phyloP scores from a whole-genome alignment of 2,888 invertebrate species.

The Liposcelis brunnea region DNA sequence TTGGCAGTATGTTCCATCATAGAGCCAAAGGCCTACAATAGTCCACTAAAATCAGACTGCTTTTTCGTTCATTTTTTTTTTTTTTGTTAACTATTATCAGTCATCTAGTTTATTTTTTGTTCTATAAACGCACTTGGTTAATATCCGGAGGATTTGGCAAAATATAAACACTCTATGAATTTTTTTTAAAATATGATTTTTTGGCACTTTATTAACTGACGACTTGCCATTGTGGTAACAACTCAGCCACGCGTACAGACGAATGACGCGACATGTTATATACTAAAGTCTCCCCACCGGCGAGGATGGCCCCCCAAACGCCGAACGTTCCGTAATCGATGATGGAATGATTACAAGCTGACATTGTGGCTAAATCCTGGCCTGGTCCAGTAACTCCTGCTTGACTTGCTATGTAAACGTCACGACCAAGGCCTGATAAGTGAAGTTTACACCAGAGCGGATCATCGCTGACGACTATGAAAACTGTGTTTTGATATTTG shows the following conservation, averaged over 20 bases:
- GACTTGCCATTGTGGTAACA: conserved; percentile 29
- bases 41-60: no score
- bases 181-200: neutral
- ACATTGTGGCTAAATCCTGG: conserved; percentile 31
- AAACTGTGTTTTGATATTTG: conserved; percentile 26
- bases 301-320: conserved; percentile 32
- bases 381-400: conserved; percentile 19
- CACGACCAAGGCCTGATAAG: conserved; percentile 22
- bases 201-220: conserved; percentile 14
- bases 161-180: neutral
- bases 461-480: conserved; percentile 32
- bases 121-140: no score
- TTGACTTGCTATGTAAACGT: conserved; percentile 26
- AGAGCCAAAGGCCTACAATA: no score
- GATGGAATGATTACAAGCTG: conserved; percentile 34
- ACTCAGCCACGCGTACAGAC: conserved; percentile 25
- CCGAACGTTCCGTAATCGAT: conserved; percentile 35
- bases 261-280: conserved; percentile 28
- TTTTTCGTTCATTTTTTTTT: no score
- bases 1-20: no score
- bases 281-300: conserved; percentile 31
- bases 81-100: no score
- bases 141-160: no score
- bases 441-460: conserved; percentile 29
- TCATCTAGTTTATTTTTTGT: no score